Evolutionary conservation across 2,113 vertebrate genomes (phyloP), one percentile per base, ranked within the genome.

Genomic region (Pavo muticus): DNA sequence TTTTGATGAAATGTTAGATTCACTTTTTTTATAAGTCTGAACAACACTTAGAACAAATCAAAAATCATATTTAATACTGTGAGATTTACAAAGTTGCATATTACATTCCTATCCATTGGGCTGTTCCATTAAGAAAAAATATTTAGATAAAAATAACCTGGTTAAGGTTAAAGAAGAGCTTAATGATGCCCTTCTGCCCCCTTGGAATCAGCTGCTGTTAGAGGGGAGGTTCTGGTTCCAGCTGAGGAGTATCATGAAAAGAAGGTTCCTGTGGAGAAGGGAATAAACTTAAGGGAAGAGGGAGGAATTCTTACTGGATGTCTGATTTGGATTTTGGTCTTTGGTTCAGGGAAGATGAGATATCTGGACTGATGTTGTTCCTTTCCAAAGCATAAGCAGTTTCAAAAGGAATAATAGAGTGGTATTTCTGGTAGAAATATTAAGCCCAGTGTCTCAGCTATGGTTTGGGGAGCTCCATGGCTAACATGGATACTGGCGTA

Each of bases 261-360:
- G 4, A 2, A 4, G 6, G 2, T 74, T 60, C 64, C 52, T 72
- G 27, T 2, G 0, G 8, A 39, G 5, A 8, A 0, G 4, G 11
- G 12, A 68, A 5, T 14, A 74, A 24, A 35, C 6, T 68, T 48
- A 23, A 8, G 17, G 4, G 35, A 87, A 67, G 23, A 13, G 29
- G 19, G 24, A 67, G 4, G 25, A 29, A 32, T 42, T 7, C 8
- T 45, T 82, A 12, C 10, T 12, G 37, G 25, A n/a, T 30, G 3
- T 39, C 10, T 20, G 23, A 27, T 64, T 69, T 27, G 50, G 10
- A 24, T 72, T 94, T 78, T 83, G 11, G 14, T 19, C 15, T 63
- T 76, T 50, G 0, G 0, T 45, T 65, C 23, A n/a, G 14, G 5
- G 59, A 42, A 40, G 4, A 40, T 6, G 14, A 56, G 7, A 10